Percentiles rank a stretch among this genome's conserved stretches.
phyloP scores from a whole-genome alignment of 2,113 vertebrate genomes.

The Otolemur garnettii region DNA sequence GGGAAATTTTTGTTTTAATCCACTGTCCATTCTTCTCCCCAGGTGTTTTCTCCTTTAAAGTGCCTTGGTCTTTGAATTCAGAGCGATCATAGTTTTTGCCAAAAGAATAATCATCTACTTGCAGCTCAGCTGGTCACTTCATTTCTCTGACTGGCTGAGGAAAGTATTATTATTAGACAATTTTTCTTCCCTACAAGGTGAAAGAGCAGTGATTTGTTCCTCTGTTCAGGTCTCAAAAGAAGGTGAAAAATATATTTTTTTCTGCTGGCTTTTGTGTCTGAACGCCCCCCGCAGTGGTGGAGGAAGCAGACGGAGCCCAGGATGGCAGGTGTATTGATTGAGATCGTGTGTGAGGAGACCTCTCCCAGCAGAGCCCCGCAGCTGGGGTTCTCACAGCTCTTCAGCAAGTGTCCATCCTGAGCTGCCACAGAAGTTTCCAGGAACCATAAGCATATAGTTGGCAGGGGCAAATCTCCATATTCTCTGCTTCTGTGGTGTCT shows the following conservation, averaged over 20 bases:
- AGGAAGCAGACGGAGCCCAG: not conserved
- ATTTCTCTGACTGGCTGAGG: conserved; percentile 46
- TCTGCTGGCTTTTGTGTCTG: conserved; percentile 33
- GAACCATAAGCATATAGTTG: not conserved
- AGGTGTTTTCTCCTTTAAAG: conserved; percentile 74
- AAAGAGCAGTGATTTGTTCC: conserved; percentile 68
- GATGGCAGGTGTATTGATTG: conserved; percentile 55
- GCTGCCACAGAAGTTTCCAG: not conserved
- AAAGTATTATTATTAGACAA: conserved; percentile 77
- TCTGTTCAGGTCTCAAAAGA: not conserved
- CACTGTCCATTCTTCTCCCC: conserved; percentile 62
- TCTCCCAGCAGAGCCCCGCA: conserved; percentile 41
- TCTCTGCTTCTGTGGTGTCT: not conserved
- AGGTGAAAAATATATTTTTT: conserved; percentile 67
- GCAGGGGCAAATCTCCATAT: conserved; percentile 45
- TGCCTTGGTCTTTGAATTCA: conserved; percentile 74
- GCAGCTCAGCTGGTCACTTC: conserved; percentile 62
- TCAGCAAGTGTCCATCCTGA: not conserved
- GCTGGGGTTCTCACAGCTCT: not conserved
- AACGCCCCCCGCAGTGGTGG: not conserved
- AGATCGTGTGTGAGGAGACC: not conserved
- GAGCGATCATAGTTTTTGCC: conserved; percentile 50
- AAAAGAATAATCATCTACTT: conserved; percentile 74
- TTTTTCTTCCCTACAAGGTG: conserved; percentile 70
- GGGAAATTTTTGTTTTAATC: conserved; percentile 72